Conservation (phyloP, 2,113 vertebrate species). For the Malaclemys terrapin region DNA sequence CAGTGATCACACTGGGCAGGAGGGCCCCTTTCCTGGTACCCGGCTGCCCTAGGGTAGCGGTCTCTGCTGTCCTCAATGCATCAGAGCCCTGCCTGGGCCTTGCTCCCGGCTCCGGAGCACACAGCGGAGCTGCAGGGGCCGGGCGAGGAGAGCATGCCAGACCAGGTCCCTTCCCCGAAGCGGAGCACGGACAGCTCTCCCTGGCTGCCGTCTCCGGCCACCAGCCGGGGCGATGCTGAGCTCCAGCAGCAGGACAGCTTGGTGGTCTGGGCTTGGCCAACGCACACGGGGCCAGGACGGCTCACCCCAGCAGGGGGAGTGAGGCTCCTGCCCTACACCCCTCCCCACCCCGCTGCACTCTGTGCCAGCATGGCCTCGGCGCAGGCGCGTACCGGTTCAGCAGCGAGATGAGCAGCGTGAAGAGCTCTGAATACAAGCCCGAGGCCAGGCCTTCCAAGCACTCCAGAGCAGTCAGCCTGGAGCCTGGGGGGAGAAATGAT, state of each 20-base stretch:
- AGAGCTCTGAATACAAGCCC: conserved; percentile 93
- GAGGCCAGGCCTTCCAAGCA: conserved; percentile 95
- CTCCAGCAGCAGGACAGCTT: neutral
- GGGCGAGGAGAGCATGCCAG: neutral
- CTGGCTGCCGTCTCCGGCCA: no score
- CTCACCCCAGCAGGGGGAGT: neutral
- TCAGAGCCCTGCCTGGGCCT: neutral
- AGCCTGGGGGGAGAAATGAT: conserved; percentile 75
- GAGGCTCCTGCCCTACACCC: neutral
- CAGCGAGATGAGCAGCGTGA: conserved; percentile 94
- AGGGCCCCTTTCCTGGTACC: no score
- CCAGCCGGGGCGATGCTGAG: no score
- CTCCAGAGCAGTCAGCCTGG: conserved; percentile 92
- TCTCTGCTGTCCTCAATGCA: neutral
- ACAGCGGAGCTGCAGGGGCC: neutral
- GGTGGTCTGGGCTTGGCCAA: no score
- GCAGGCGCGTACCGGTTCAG: conserved; percentile 88
- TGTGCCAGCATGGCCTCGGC: neutral
- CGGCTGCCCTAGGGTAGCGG: no score
- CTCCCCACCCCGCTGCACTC: no score
- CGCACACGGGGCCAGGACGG: no score
- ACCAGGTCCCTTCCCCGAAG: neutral
- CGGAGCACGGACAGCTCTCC: no score
- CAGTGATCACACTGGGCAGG: no score
- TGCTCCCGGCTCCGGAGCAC: neutral